Evolutionary conservation across 2,113 vertebrate genomes (phyloP).

Genomic region (Corydoras maculifer): DNA sequence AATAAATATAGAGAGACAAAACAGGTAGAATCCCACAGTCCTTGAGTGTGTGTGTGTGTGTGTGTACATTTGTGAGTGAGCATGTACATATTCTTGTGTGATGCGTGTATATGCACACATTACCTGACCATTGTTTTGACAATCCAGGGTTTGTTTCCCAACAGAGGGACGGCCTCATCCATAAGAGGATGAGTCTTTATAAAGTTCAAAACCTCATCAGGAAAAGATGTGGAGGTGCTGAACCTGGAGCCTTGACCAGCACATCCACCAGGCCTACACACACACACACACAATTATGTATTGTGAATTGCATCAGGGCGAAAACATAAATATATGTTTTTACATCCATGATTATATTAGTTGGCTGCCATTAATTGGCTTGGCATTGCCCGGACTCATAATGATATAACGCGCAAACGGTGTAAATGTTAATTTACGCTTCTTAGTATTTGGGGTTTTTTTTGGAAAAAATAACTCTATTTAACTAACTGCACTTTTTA

Average conservation of each 20-base stretch:
- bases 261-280: slow-evolving; percentile 84
- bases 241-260: slow-evolving; percentile 79
- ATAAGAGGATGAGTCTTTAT: slow-evolving; percentile 93
- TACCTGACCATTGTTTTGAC: slow-evolving; percentile 87
- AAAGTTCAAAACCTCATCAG: slow-evolving; percentile 92
- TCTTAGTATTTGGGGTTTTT: too few species aligned
- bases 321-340: too few species aligned
- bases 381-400: too few species aligned
- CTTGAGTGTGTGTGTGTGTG: too few species aligned
- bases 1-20: too few species aligned
- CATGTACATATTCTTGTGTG: background rate
- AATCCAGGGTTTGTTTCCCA: slow-evolving; percentile 87
- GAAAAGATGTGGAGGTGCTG: slow-evolving; percentile 86
- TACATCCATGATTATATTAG: too few species aligned
- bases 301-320: background rate
- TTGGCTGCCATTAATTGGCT: too few species aligned
- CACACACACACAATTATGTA: slow-evolving; percentile 4
- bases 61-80: background rate
- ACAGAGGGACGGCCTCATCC: slow-evolving; percentile 85
- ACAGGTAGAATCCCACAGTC: too few species aligned
- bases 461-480: too few species aligned
- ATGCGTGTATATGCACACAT: slow-evolving; percentile 31
- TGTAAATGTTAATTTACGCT: too few species aligned
- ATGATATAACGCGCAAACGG: too few species aligned
- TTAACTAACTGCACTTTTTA: too few species aligned